These are phyloP conservation scores for Sclerodermus sp. DNA, from an alignment of 2,888 invertebrate genomes.

Conservation along the genomic window DNA sequence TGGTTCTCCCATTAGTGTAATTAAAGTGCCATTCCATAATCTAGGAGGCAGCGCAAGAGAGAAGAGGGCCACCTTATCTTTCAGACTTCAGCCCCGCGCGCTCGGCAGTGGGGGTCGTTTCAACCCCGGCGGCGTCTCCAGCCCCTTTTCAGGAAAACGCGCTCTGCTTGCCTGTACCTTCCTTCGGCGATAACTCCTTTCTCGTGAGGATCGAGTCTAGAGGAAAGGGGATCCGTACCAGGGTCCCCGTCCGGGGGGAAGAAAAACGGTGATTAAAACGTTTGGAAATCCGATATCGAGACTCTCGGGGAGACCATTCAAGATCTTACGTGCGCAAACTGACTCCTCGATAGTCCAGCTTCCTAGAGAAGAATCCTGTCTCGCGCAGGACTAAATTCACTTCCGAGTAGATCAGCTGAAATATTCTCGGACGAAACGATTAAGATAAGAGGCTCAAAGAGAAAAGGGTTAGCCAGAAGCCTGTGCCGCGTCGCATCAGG, in stretches of 20 bases:
- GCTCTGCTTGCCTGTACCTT: conserved; percentile 36
- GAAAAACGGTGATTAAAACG: conserved; percentile 39
- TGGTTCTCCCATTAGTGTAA: conserved; percentile 76
- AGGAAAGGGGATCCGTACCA: conserved; percentile 8
- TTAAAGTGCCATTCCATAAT: conserved; percentile 72
- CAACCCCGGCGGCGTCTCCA: conserved; percentile 32
- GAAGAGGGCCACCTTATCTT: conserved; percentile 55
- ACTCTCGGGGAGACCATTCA: neutral
- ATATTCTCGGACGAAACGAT: no score
- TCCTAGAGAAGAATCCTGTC: no score
- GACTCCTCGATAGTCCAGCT: no score
- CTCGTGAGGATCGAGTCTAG: conserved; percentile 29
- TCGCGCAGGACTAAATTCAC: neutral
- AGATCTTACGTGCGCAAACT: no score
- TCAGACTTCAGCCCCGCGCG: conserved; percentile 53
- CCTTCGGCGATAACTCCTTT: conserved; percentile 50
- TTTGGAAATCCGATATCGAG: conserved; percentile 29
- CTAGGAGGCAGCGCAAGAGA: conserved; percentile 54
- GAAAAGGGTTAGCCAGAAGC: no score
- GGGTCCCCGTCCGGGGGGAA: conserved; percentile 7
- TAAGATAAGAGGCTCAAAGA: neutral
- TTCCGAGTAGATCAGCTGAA: neutral
- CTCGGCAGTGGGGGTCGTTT: conserved; percentile 38
- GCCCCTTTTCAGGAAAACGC: conserved; percentile 23
- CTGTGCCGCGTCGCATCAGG: no score